Conservation (phyloP, 2,113 vertebrate genomes). For the Apteryx mantelli region DNA sequence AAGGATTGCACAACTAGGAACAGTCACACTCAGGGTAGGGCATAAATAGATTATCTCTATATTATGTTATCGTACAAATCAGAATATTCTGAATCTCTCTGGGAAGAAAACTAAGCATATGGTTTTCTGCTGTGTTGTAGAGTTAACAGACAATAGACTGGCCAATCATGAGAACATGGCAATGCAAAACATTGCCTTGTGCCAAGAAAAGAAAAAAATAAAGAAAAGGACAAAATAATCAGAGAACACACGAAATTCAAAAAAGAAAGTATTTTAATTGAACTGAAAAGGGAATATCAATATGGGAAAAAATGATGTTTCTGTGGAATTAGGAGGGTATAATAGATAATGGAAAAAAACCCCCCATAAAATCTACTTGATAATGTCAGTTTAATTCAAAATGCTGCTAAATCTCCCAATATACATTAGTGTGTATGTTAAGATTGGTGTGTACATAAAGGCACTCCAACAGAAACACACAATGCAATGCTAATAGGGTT, state of each 20-base stretch:
- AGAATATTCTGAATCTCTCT: background rate
- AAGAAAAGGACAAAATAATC: background rate
- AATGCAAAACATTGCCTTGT: background rate
- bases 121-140: background rate
- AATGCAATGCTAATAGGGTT: conserved; percentile 66
- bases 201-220: background rate
- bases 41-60: background rate
- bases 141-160: background rate
- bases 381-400: conserved; percentile 40
- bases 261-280: conserved; percentile 14
- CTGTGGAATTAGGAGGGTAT: background rate
- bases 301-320: background rate
- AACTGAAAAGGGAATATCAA: background rate
- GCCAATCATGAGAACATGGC: background rate
- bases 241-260: background rate
- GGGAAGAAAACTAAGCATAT: background rate
- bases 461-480: conserved; percentile 39
- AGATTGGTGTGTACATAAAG: conserved; percentile 44
- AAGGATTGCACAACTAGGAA: background rate
- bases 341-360: background rate
- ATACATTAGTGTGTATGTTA: background rate
- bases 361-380: background rate
- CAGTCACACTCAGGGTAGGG: background rate
- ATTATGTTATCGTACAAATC: background rate
- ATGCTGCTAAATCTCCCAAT: background rate